A percentile compares a stretch with the other conserved stretches of the same genome.
Evolutionary conservation across 2,113 vertebrate genomes (phyloP).

Genomic region (Cyanoramphus novaezelandiae): DNA sequence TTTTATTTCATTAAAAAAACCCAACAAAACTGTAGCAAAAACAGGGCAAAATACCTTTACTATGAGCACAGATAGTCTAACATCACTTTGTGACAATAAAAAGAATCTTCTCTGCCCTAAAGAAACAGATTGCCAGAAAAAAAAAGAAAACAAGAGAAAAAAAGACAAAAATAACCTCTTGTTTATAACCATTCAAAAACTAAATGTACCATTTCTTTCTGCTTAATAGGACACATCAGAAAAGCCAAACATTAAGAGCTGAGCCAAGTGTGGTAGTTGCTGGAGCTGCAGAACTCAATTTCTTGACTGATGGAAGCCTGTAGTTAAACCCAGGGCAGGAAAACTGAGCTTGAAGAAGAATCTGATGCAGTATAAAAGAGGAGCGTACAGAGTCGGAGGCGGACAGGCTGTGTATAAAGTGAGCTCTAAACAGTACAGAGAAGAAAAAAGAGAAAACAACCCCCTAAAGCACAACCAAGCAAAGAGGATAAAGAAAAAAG

Average conservation of each 20-base stretch:
- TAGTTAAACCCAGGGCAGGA: constrained; percentile 15
- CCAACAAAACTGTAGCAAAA: background rate
- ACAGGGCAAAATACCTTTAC: background rate
- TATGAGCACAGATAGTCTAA: background rate
- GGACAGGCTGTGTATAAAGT: background rate
- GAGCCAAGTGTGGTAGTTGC: background rate
- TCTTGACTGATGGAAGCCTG: background rate
- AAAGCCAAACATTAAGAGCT: constrained; percentile 7
- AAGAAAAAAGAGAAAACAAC: background rate
- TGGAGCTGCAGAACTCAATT: constrained; percentile 29
- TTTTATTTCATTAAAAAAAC: background rate
- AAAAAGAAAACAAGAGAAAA: no score
- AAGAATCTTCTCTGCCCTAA: background rate
- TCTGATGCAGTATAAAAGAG: background rate
- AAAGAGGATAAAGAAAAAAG: background rate
- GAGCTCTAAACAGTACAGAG: background rate
- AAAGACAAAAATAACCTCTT: background rate
- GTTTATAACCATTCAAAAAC: constrained; percentile 29
- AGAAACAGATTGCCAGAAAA: background rate
- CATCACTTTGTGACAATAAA: background rate
- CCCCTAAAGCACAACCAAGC: background rate
- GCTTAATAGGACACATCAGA: constrained; percentile 4
- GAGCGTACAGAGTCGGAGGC: background rate
- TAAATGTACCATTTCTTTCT: constrained; percentile 40
- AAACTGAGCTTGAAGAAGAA: constrained; percentile 1